Percentiles rank a stretch among this genome's conserved stretches.
phyloP scores from a whole-genome alignment of 1,140 invertebrate species.

The Tetragnatha versicolor region DNA sequence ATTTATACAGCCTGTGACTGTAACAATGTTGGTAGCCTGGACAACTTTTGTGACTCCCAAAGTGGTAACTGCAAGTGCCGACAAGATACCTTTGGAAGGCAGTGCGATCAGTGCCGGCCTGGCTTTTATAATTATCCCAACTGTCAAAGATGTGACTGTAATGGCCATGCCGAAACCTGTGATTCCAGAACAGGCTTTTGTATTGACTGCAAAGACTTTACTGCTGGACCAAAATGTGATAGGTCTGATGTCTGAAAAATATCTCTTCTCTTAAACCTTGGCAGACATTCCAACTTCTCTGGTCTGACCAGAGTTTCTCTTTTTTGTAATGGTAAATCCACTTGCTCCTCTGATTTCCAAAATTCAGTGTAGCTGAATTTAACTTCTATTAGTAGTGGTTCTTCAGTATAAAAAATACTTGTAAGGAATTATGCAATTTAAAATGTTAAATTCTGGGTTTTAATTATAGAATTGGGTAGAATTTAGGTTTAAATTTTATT shows the following conservation, averaged over 20 bases:
- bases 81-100: constrained; percentile 89
- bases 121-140: constrained; percentile 97
- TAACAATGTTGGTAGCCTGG: constrained; percentile 89
- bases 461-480: no score
- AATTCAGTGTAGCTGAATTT: no score
- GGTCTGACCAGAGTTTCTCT: no score
- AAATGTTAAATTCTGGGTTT: no score
- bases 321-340: no score
- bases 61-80: constrained; percentile 95
- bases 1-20: constrained; percentile 84
- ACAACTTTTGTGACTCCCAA: constrained; percentile 92
- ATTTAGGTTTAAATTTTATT: no score
- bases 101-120: constrained; percentile 93
- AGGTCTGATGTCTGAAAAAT: constrained; percentile 64
- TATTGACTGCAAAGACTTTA: constrained; percentile 84
- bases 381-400: no score
- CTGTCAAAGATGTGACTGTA: constrained; percentile 93
- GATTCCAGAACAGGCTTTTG: constrained; percentile 92
- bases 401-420: no score
- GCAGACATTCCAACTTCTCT: no score
- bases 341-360: no score
- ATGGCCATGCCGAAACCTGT: constrained; percentile 94
- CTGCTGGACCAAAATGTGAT: constrained; percentile 89
- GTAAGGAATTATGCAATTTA: no score
- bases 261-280: no score